These are phyloP conservation scores for Antrozous pallidus DNA, from an alignment of 2,797 vertebrate species.

Conservation along the genomic window DNA sequence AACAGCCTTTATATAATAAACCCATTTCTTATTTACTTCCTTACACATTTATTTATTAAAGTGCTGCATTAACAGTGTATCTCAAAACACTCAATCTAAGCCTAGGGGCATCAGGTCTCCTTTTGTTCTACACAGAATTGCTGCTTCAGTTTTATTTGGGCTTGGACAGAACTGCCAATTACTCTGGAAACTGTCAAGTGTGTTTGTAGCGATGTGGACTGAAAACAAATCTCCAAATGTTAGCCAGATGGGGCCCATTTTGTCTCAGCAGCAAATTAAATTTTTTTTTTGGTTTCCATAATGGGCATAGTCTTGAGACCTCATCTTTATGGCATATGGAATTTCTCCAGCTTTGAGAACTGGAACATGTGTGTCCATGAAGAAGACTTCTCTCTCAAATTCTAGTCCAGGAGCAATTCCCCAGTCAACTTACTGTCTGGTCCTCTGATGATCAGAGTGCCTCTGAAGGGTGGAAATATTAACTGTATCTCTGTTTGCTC, in stretches of 20 bases:
- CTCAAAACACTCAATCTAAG: not conserved
- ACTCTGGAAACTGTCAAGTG: conserved; percentile 44
- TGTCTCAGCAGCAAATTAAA: conserved; percentile 48
- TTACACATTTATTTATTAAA: not conserved
- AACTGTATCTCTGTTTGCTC: not conserved
- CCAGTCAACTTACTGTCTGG: not conserved
- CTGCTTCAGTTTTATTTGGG: conserved; percentile 40
- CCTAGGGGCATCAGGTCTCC: not conserved
- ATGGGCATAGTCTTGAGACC: conserved; percentile 36
- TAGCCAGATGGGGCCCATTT: conserved; percentile 59
- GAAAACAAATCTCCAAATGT: conserved; percentile 59
- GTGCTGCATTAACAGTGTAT: not conserved
- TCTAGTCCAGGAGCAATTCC: not conserved
- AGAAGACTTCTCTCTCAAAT: not conserved
- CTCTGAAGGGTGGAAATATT: not conserved
- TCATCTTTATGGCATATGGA: conserved; percentile 51
- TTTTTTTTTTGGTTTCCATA: conserved; percentile 1
- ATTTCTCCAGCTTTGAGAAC: conserved; percentile 36
- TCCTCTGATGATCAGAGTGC: not conserved
- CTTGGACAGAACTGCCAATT: not conserved
- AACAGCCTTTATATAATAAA: not conserved
- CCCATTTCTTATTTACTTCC: not conserved
- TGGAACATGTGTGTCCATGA: conserved; percentile 32
- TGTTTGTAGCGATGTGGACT: not conserved
- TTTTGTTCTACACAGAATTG: not conserved